Conservation (phyloP, 53 echinoderm and acorn worm species). For the Stichopus horrens region DNA sequence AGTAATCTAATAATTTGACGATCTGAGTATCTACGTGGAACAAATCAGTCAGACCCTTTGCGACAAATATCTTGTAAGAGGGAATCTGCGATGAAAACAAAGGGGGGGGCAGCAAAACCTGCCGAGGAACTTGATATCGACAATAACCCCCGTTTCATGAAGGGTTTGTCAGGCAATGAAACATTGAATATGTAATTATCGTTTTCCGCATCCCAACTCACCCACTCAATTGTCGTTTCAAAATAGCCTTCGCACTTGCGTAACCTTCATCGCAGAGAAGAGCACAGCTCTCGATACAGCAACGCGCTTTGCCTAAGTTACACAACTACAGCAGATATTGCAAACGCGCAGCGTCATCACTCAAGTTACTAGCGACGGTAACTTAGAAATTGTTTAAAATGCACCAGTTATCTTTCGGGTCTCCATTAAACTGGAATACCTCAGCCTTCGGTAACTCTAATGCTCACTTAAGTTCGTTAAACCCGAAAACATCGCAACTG, state of each 20-base stretch:
- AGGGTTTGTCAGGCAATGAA: slow-evolving; percentile 39
- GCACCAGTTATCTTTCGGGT: slow-evolving; percentile 42
- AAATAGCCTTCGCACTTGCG: slow-evolving; percentile 36
- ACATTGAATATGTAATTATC: slow-evolving; percentile 63
- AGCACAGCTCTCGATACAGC: slow-evolving; percentile 51
- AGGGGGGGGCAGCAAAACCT: slow-evolving; percentile 57
- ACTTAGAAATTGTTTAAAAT: slow-evolving; percentile 42
- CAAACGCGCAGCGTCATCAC: slow-evolving; percentile 31
- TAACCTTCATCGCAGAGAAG: slow-evolving; percentile 44
- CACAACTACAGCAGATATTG: slow-evolving; percentile 49
- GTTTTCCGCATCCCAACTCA: slow-evolving; percentile 55
- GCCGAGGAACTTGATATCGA: slow-evolving; percentile 61
- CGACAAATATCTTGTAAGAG: slow-evolving; percentile 64
- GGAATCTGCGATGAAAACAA: slow-evolving; percentile 56
- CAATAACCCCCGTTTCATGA: slow-evolving; percentile 67
- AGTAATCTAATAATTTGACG: too few relatives aligned
- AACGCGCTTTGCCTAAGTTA: slow-evolving; percentile 50
- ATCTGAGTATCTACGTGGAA: neutral
- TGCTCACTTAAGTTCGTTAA: slow-evolving; percentile 42
- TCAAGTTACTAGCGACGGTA: slow-evolving; percentile 30
- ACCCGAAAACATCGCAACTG: neutral
- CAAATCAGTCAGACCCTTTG: slow-evolving; percentile 51
- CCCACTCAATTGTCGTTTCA: slow-evolving; percentile 52
- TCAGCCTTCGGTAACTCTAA: slow-evolving; percentile 59
- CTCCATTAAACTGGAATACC: slow-evolving; percentile 45